phyloP scores from a whole-genome alignment of 2,113 vertebrate species.

The Chitala chitala region DNA sequence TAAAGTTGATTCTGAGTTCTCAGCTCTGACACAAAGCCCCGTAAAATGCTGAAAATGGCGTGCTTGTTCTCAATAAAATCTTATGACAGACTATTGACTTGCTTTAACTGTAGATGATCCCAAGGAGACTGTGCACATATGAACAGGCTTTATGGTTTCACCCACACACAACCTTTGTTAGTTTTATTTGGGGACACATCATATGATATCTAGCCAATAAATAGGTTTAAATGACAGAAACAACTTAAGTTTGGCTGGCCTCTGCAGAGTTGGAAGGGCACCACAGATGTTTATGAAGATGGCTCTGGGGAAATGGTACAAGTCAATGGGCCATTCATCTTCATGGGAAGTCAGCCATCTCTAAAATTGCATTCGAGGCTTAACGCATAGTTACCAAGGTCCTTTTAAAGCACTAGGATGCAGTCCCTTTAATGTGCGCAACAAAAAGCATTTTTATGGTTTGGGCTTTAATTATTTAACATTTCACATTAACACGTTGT shows the following conservation, averaged over 20 bases:
- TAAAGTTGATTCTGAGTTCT: background rate
- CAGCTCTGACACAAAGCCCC: background rate
- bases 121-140: background rate
- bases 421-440: background rate
- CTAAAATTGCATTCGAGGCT: background rate
- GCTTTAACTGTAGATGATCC: slow-evolving; percentile 1
- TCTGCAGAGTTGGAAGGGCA: slow-evolving; percentile 2
- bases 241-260: background rate
- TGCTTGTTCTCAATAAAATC: background rate
- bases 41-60: slow-evolving; percentile 2
- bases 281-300: background rate
- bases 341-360: background rate
- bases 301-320: background rate
- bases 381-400: background rate
- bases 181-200: background rate
- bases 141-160: background rate
- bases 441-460: background rate
- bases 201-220: background rate
- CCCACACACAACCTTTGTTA: background rate
- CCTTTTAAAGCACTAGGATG: background rate
- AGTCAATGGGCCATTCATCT: background rate
- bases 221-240: background rate
- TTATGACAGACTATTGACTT: background rate
- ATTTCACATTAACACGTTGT: background rate
- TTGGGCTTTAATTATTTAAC: background rate